A percentile compares a stretch with the other conserved stretches of the same genome.
phyloP scores from a whole-genome alignment of 2,888 invertebrate genomes.

The Ischnura elegans region DNA sequence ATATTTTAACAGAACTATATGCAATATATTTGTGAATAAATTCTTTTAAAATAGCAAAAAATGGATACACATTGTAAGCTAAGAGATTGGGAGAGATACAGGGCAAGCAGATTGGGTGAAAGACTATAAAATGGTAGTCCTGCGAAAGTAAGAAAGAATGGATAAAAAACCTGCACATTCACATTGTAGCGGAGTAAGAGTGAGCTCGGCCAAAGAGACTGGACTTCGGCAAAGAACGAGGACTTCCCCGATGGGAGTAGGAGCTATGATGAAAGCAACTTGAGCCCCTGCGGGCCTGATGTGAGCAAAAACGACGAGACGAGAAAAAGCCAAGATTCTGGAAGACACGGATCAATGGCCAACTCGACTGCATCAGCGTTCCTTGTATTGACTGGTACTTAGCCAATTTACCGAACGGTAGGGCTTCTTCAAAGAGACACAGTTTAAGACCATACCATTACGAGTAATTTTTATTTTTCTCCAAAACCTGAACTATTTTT shows the following conservation, averaged over 20 bases:
- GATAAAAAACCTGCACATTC: not conserved
- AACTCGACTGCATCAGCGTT: not conserved
- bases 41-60: too few relatives aligned
- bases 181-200: not conserved
- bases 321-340: too few relatives aligned
- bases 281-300: not conserved
- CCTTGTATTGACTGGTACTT: not conserved
- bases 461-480: not conserved
- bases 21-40: too few relatives aligned
- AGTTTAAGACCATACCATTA: not conserved
- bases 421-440: not conserved
- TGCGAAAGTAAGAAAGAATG: not conserved
- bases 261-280: not conserved
- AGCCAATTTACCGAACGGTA: not conserved
- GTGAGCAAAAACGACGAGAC: not conserved
- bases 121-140: not conserved
- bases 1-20: too few relatives aligned
- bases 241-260: not conserved
- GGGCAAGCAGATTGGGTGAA: too few relatives aligned
- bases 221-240: not conserved
- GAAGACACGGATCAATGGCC: not conserved
- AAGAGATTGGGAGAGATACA: too few relatives aligned
- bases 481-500: not conserved
- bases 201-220: not conserved
- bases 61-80: too few relatives aligned